Base-by-base conservation (phyloP, 1,140 invertebrate genomes). In the Pteromalus puparum region DNA sequence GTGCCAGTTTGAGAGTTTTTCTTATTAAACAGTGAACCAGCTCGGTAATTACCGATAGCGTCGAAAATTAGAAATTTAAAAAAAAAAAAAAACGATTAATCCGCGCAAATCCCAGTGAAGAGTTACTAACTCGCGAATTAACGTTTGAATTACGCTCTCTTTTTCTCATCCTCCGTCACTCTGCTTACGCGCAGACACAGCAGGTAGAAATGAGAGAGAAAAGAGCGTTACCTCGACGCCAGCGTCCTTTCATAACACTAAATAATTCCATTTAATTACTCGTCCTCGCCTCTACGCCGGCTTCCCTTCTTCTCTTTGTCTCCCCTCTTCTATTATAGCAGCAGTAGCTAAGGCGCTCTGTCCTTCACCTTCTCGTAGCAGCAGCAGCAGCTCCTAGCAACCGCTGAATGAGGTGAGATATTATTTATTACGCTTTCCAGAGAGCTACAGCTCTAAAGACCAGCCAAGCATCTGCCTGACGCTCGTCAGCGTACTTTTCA, bases 241-340 rank as follows among this genome's bases (percentile, higher is more conserved):
- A 7, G 68, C 68, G 80, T 82, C 80, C 80, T 82, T 82, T 82
- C 80, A 82, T 82, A 82, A 82, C 80, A 82, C 80, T 82, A 82
- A 82, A 82, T 82, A 82, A 82, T 82, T 82, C 80, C 80, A 82
- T 82, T 82, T 82, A 82, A 82, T 82, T 74, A 82, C 80, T 82
- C 80, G 68, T 74, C 70, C 70, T 82, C 70, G 79, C 42, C 48
- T 30, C 70, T 28, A 18, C 70, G 21, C 42, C 67, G 12, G 24
- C 65, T 42, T 77, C 46, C 26, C 42, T 48, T 42, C 30, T 77
- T 42, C 38, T 10, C 30, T 72, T 26, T 70, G n/a, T 70, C 34
- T 42, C 42, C 30, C 15, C 68, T 68, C 65, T 24, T 80, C 18
- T 70, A 48, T 80, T 68, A 68, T 46, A 24, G 15, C 26, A 67